Conservation (phyloP, 2,888 invertebrate species). For the Taenaris catops region DNA sequence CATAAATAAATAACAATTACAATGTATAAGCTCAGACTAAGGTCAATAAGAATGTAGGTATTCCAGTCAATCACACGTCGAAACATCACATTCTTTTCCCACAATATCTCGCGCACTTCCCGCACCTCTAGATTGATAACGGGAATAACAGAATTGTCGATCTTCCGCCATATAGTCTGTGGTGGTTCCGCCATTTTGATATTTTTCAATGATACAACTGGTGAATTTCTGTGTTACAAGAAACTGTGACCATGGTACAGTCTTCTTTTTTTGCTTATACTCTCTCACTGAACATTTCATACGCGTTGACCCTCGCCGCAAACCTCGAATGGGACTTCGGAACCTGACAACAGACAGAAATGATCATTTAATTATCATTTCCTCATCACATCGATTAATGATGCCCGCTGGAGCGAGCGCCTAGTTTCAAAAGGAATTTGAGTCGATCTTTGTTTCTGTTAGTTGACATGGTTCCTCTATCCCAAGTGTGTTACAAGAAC, state of each 20-base stretch:
- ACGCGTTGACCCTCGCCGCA: slow-evolving; percentile 46
- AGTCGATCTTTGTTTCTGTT: slow-evolving; percentile 79
- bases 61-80: no score
- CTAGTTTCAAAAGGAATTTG: slow-evolving; percentile 77
- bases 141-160: slow-evolving; percentile 86
- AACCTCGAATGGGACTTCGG: slow-evolving; percentile 71
- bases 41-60: no score
- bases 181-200: slow-evolving; percentile 72
- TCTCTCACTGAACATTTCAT: slow-evolving; percentile 47
- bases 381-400: slow-evolving; percentile 33
- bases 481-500: slow-evolving; percentile 46
- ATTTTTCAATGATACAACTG: slow-evolving; percentile 27
- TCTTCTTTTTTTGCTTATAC: slow-evolving; percentile 24
- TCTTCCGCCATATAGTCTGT: slow-evolving; percentile 73
- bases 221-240: slow-evolving; percentile 34
- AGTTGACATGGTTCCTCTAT: slow-evolving; percentile 75
- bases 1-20: no score
- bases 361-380: slow-evolving; percentile 76
- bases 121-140: slow-evolving; percentile 91
- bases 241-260: slow-evolving; percentile 46
- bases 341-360: slow-evolving; percentile 82
- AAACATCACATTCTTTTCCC: no score
- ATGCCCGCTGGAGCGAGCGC: slow-evolving; percentile 26
- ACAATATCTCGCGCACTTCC: slow-evolving; percentile 90
- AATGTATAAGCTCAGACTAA: no score